Conservation (phyloP, 2,888 invertebrate genomes). For the Carcina quercana region DNA sequence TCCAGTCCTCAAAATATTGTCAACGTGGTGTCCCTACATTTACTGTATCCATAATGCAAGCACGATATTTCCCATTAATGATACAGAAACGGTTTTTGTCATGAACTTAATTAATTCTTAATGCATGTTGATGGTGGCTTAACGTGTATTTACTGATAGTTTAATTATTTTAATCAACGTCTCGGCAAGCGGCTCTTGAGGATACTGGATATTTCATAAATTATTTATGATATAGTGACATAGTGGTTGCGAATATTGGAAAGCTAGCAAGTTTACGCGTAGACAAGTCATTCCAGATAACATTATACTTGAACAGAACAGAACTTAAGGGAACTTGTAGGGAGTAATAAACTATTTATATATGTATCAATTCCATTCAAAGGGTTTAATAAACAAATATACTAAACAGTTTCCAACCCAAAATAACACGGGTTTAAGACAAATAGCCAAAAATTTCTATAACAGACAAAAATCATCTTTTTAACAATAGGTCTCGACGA, state of each 20-base stretch:
- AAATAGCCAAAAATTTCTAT: too few species aligned
- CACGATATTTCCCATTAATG: constrained; percentile 46
- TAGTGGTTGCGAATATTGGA: constrained; percentile 1
- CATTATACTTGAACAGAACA: too few species aligned
- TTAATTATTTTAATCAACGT: constrained; percentile 48
- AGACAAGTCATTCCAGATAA: too few species aligned
- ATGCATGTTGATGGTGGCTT: constrained; percentile 44
- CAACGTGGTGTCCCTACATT: constrained; percentile 22
- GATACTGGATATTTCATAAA: constrained; percentile 22
- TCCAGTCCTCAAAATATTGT: too few species aligned
- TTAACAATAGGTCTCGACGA: too few species aligned
- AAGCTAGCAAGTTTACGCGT: not conserved
- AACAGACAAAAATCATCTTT: too few species aligned
- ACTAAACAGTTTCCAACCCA: too few species aligned
- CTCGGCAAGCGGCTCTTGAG: constrained; percentile 6
- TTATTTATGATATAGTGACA: constrained; percentile 21
- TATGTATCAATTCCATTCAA: too few species aligned
- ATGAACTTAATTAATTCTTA: constrained; percentile 59
- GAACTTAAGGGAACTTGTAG: too few species aligned
- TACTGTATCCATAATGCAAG: constrained; percentile 42
- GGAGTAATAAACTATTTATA: too few species aligned
- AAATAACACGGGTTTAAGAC: too few species aligned
- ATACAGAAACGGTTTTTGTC: constrained; percentile 46
- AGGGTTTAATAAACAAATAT: too few species aligned
- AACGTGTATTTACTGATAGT: constrained; percentile 45